Percentiles rank a stretch among this genome's conserved stretches.
These are phyloP conservation scores for Plagiodera versicolora DNA, from an alignment of 2,888 invertebrate species.

Conservation along the genomic window DNA sequence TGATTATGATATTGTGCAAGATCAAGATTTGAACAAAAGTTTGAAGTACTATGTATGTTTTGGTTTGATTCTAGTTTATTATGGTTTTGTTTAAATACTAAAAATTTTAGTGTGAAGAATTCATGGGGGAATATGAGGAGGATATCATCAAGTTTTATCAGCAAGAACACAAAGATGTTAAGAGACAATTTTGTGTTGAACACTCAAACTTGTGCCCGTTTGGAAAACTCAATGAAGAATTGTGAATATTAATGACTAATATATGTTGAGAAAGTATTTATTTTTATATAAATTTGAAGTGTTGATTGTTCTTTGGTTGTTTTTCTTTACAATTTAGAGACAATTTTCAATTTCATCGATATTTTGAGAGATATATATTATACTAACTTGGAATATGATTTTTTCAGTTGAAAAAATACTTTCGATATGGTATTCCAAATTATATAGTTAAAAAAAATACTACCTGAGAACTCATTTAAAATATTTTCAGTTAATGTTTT, in stretches of 20 bases:
- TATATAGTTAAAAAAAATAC: too few relatives aligned
- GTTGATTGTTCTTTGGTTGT: too few relatives aligned
- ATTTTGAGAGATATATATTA: too few relatives aligned
- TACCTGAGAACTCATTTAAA: too few relatives aligned
- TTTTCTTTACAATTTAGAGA: too few relatives aligned
- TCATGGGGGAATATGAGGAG: slow-evolving; percentile 74
- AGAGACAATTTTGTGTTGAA: slow-evolving; percentile 58
- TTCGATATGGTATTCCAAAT: too few relatives aligned
- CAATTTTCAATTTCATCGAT: too few relatives aligned
- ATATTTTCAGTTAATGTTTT: too few relatives aligned
- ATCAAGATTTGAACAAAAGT: slow-evolving; percentile 84
- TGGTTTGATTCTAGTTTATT: not conserved
- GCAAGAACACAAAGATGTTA: slow-evolving; percentile 54
- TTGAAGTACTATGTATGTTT: slow-evolving; percentile 81
- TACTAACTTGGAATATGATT: too few relatives aligned
- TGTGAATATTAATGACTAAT: slow-evolving; percentile 26
- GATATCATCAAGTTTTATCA: slow-evolving; percentile 64
- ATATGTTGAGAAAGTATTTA: not conserved
- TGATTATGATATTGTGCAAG: slow-evolving; percentile 79
- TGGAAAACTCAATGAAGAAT: slow-evolving; percentile 47
- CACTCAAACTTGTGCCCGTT: slow-evolving; percentile 38
- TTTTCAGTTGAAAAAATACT: too few relatives aligned
- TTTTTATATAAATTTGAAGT: not conserved
- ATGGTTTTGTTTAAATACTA: not conserved
- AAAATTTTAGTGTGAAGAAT: slow-evolving; percentile 67